Base-by-base conservation (phyloP, 1,140 invertebrate species). In the Eciton burchellii region DNA sequence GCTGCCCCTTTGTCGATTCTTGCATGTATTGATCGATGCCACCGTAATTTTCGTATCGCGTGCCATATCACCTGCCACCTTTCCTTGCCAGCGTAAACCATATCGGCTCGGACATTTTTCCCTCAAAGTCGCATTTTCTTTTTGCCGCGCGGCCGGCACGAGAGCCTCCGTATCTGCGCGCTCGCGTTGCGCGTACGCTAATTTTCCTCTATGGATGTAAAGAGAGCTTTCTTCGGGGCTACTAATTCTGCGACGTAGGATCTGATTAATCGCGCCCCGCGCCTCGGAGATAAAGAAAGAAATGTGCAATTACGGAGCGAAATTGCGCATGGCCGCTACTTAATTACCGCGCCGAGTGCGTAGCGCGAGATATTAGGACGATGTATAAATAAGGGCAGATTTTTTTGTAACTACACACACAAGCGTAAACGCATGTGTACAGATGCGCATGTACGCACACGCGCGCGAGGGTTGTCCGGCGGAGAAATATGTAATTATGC, bases 1-100 rank as follows among this genome's bases (percentile, higher is more conserved):
- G 52, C n/a, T 54, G 68, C 70, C 60, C 54, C 81, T 88, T 88
- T 60, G 87, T 88, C 83, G 86, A 88, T 88, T 86, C 62, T 88
- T 82, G 85, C 76, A 60, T 57, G 82, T 87, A 88, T 88, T 72
- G 86, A 88, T 87, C 86, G 85, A 88, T 88, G 76, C 82, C 83
- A 88, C 72, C 77, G 87, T 85, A 88, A 88, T 88, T 88, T 88
- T 85, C 79, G 74, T 84, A 88, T 88, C 87, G 87, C 86, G 87
- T 88, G 87, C 83, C 87, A 81, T 82, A 83, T 88, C 87, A 83
- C 72, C 86, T 73, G 83, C 85, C 83, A 82, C 83, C 86, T 88
- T 74, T 81, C 79, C 76, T 82, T 65, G 85, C 63, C 77, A 77
- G 60, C 72, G 76, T 77, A 76, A 88, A 88, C 83, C 79, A 85